A percentile compares a stretch with the other conserved stretches of the same genome.
Conservation (phyloP, 2,113 vertebrate species). For the Hippocampus mohnikei region DNA sequence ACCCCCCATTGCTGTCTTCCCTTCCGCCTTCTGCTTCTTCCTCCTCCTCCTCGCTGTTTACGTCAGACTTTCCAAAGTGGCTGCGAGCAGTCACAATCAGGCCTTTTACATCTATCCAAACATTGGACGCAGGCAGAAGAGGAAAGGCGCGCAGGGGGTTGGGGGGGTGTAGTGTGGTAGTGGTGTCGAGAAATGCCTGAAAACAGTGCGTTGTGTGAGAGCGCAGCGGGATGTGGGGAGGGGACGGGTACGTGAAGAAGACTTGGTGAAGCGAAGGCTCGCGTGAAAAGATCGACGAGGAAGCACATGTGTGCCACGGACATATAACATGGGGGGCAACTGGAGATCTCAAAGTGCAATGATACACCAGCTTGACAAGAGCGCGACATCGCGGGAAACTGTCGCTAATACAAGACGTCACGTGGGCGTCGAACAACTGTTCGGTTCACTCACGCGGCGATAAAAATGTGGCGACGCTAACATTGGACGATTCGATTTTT, state of each 20-base stretch:
- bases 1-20: conserved; percentile 10
- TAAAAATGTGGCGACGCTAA: neutral
- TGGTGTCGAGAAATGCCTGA: neutral
- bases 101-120: conserved; percentile 76
- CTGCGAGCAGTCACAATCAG: conserved; percentile 71
- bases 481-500: neutral
- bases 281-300: conserved; percentile 41
- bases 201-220: conserved; percentile 6
- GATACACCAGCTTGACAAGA: neutral
- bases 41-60: conserved; percentile 59
- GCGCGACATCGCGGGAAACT: neutral
- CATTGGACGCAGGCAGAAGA: conserved; percentile 44
- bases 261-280: conserved; percentile 10
- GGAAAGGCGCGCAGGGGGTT: conserved; percentile 32
- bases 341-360: neutral
- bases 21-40: conserved; percentile 37
- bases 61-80: conserved; percentile 77
- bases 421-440: neutral
- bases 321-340: conserved; percentile 24
- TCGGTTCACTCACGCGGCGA: neutral
- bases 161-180: neutral
- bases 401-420: neutral
- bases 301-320: conserved; percentile 18
- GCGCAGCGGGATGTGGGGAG: conserved; percentile 1
- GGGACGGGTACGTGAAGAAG: conserved; percentile 27